These are phyloP conservation scores for Lutraria rhynchaena DNA, from an alignment of 1,140 invertebrate genomes.

Conservation along the genomic window DNA sequence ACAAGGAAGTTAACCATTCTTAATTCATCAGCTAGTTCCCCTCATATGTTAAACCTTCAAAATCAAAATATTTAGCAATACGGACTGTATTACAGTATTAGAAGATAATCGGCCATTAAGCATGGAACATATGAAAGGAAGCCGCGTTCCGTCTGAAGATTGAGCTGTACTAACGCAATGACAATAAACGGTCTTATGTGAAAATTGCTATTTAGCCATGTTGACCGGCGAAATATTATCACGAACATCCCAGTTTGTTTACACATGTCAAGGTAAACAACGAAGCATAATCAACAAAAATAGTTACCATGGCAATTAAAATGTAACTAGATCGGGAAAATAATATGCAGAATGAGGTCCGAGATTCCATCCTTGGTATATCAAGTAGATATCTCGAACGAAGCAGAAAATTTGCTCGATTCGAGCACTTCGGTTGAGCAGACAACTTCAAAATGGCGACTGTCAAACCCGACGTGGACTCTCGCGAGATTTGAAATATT, in stretches of 20 bases:
- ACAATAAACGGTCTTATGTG: neutral
- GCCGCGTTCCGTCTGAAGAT: neutral
- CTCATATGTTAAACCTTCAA: no score
- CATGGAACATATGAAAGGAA: neutral
- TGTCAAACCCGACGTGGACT: slow-evolving; percentile 36
- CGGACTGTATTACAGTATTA: no score
- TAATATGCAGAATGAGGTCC: slow-evolving; percentile 19
- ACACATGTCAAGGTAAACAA: slow-evolving; percentile 10
- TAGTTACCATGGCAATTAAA: slow-evolving; percentile 39
- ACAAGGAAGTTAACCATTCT: no score
- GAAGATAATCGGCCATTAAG: no score
- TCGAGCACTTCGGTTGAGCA: slow-evolving; percentile 6
- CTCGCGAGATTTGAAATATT: slow-evolving; percentile 32
- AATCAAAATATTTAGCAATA: no score
- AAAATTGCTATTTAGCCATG: neutral
- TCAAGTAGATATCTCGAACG: no score
- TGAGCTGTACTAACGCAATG: neutral
- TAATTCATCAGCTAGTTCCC: no score
- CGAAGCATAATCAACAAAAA: neutral
- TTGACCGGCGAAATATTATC: neutral
- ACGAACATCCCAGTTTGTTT: neutral
- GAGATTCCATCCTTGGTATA: neutral
- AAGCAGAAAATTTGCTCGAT: slow-evolving; percentile 1
- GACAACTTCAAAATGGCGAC: slow-evolving; percentile 44
- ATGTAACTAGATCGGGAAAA: slow-evolving; percentile 37